Conservation (phyloP, 2,888 invertebrate species). For the Escarpia spicata region DNA sequence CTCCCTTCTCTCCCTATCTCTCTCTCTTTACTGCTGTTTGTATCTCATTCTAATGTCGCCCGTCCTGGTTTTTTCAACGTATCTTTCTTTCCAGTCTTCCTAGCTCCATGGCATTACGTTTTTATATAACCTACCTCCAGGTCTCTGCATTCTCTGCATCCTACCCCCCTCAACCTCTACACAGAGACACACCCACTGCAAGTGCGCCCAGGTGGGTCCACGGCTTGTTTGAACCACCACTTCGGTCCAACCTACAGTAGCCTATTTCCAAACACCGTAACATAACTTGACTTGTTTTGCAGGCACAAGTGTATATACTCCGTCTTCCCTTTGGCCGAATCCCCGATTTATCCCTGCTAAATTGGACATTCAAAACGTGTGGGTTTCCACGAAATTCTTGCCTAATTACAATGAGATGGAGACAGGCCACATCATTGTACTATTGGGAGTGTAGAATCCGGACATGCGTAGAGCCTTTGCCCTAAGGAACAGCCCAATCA, state of each 20-base stretch:
- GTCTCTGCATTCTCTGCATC: background rate
- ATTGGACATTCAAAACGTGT: background rate
- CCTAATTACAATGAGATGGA: background rate
- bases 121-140: background rate
- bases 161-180: background rate
- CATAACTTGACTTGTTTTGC: too few species aligned
- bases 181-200: background rate
- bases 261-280: too few species aligned
- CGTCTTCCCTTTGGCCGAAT: background rate
- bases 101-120: background rate
- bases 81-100: background rate
- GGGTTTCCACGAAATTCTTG: background rate
- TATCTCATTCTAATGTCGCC: background rate
- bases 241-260: background rate
- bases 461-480: background rate
- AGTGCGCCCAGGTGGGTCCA: background rate
- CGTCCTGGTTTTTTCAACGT: background rate
- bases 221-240: background rate
- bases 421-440: background rate
- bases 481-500: background rate
- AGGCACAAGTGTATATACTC: too few species aligned
- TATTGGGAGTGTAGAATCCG: background rate
- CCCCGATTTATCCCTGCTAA: background rate
- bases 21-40: background rate
- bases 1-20: background rate